Conservation (phyloP, 2,113 vertebrate genomes). For the Scalopus aquaticus region DNA sequence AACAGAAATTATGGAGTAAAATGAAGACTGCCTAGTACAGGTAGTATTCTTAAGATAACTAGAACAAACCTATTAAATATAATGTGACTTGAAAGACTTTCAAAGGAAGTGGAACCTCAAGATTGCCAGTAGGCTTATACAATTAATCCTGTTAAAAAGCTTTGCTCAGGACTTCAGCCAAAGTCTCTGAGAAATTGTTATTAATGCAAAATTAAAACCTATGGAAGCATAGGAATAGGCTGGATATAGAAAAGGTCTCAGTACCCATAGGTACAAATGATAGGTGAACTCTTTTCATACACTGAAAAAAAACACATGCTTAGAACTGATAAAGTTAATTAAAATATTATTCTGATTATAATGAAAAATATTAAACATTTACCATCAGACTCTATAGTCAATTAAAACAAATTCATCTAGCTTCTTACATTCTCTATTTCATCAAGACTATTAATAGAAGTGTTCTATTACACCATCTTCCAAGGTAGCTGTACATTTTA, state of each 20-base stretch:
- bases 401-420: neutral
- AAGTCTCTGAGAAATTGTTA: neutral
- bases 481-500: neutral
- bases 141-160: neutral
- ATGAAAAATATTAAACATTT: neutral
- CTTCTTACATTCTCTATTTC: neutral
- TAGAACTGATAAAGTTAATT: neutral
- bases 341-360: neutral
- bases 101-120: neutral
- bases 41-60: neutral
- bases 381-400: neutral
- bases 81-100: neutral
- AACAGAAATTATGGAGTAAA: neutral
- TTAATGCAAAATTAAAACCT: neutral
- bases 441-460: neutral
- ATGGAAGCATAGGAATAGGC: neutral
- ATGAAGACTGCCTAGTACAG: neutral
- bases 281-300: neutral
- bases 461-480: neutral
- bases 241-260: neutral
- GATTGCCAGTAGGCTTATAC: neutral
- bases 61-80: conserved; percentile 10
- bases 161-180: neutral
- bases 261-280: neutral
- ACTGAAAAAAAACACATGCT: neutral